Conservation (phyloP, 2,113 vertebrate species). For the Actinemys pallida region DNA sequence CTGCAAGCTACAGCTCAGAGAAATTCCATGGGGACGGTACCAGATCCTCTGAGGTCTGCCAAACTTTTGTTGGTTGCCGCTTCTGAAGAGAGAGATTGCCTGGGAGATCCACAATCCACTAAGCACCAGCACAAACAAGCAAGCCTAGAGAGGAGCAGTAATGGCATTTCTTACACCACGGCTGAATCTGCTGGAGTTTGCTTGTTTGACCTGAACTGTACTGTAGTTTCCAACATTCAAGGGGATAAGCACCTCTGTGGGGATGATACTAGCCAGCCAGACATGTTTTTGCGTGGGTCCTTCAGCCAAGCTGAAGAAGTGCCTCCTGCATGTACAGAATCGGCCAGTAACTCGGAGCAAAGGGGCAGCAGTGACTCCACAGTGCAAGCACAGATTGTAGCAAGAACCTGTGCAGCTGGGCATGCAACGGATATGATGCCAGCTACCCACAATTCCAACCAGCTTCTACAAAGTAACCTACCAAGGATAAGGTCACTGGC, state of each 20-base stretch:
- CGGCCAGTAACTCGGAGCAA: not conserved
- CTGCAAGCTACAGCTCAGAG: not conserved
- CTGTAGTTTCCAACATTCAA: not conserved
- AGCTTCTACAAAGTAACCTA: slow-evolving; percentile 50
- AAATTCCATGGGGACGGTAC: slow-evolving; percentile 89
- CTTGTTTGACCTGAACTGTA: slow-evolving; percentile 28
- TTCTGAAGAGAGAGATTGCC: slow-evolving; percentile 77
- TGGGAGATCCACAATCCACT: slow-evolving; percentile 77
- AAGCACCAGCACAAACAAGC: slow-evolving; percentile 66
- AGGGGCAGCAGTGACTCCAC: not conserved
- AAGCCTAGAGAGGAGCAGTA: slow-evolving; percentile 68
- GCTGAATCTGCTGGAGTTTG: slow-evolving; percentile 49
- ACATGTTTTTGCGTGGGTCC: slow-evolving; percentile 18
- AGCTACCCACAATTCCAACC: slow-evolving; percentile 48
- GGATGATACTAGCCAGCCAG: slow-evolving; percentile 22
- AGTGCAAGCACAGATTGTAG: not conserved
- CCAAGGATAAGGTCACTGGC: slow-evolving; percentile 5
- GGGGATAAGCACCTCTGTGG: not conserved
- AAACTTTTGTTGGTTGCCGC: slow-evolving; percentile 83
- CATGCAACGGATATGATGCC: slow-evolving; percentile 23
- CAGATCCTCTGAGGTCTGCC: slow-evolving; percentile 89
- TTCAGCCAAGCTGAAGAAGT: slow-evolving; percentile 12
- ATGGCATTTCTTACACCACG: slow-evolving; percentile 38
- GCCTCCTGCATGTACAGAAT: not conserved
- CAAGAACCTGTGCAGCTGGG: not conserved